Base-by-base conservation (phyloP, 1,140 invertebrate species). In the Ctenoplectra terminalis region DNA sequence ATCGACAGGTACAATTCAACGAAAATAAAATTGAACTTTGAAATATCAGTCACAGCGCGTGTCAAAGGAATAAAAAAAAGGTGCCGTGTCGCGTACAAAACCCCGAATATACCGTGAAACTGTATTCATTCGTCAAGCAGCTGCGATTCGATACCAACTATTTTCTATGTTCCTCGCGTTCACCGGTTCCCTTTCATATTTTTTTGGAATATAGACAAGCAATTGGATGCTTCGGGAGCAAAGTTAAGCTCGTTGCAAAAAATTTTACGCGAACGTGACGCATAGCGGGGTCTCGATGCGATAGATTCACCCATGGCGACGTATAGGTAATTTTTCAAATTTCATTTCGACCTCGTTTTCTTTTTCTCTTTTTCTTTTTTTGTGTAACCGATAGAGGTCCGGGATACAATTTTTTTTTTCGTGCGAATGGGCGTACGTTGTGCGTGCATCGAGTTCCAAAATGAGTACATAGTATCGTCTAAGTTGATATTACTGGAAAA, bases 1-100 rank as follows among this genome's bases (percentile, higher is more conserved):
- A 26, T 81, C 29, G 60, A 64, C 70, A 56, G 70, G 70, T 48
- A 29, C 34, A 48, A 29, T 40, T 37, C 58, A 50, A 66, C 50
- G 78, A 75, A 81, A 75, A 75, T 81, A 81, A 81, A 81, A 74
- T 74, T 29, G 48, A 81, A 58, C 67, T 58, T 58, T 9, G 72
- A 58, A 75, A 74, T 75, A 81, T 75, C 72, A 56, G 71, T 75
- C 60, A 75, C 61, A 29, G 60, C 17, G 37, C 20, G 40, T 29
- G 80, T 82, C 52, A 77, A 82, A 76, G 48, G 50, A 20, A 34
- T 23, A 23, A 11, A 52, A 48, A 43, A 40, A 61, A 46, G 48
- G 23, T 29, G 9, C 6, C 1, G 46, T 50, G 56, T 40, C 54
- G 40, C 23, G 17, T 17, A 48, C 37, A 6, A 26, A 13, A 43